Base-by-base conservation (phyloP, 2,113 vertebrate species). In the Gasterosteus nipponicus region DNA sequence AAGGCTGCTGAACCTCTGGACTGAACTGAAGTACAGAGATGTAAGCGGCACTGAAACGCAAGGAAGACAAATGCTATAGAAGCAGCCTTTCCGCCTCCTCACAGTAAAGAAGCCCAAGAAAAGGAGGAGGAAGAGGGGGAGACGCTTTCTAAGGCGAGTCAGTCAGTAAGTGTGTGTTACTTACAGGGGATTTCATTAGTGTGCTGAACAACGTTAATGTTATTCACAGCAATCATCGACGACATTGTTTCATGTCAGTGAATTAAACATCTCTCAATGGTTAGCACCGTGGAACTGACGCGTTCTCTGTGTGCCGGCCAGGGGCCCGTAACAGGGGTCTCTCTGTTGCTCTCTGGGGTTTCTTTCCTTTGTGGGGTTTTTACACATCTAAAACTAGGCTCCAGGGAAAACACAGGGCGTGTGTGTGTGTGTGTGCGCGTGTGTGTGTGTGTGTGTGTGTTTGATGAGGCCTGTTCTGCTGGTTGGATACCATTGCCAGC, bases 401-500 rank as follows among this genome's bases (percentile, higher is more conserved):
- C 53, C 14, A 54, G 22, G 22, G 53, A 54, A n/a, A 54, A 22
- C 11, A 54, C 16, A 16, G 51, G 26, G 51, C 26, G n/a, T 54
- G 51, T 54, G 51, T 54, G 10, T 11, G n/a, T 26, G 51, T 46
- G 22, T 63, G 12, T 22, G n/a, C 6, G 6, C 18, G 2, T 39
- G 16, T 5, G 47, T 56, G 47, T 46, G 10, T 66, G 33, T 68
- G 14, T 66, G 51, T 64, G 63, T 69, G 46, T 77, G 26, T 68
- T 35, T 69, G 73, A 44, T 54, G 56, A 75, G 70, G 63, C 68
- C 59, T 81, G 63, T 49, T 29, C 71, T 68, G 82, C 58, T 83
- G 84, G 78, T 67, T 77, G 81, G 64, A 47, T 80, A 74, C 67
- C 81, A 80, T 57, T 89, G 90, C 89, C 54, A 89, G 89, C 89